Base-by-base conservation (phyloP, 2,797 vertebrate species). In the Eospalax fontanierii region DNA sequence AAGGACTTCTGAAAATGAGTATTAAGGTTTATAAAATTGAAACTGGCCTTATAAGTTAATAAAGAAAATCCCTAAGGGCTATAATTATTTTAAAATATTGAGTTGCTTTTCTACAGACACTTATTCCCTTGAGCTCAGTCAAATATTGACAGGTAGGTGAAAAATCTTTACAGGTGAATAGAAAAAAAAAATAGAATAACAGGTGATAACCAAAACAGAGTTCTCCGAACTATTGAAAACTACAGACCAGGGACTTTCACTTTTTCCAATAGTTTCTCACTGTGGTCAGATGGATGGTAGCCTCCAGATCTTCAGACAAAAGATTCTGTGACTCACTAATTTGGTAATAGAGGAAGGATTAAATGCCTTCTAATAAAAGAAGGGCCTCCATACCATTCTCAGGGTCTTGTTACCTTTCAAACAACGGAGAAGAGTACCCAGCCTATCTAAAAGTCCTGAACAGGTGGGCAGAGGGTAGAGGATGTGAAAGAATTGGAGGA, bases 11-110 rank as follows among this genome's bases (percentile, higher is more conserved):
- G 46, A 94, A 93, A 95, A 93, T 73, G 21, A 38, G 8, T 35
- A 68, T 94, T 75, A 33, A 91, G 78, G 15, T 85, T 92, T 84
- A 71, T 87, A 94, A 91, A 86, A 80, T 81, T 12, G 92, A 50
- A 15, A 85, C 3, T 79, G 2, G 7, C 4, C 10, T 87, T 90
- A 57, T 46, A 65, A 35, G 5, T 79, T 90, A 74, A 66, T 75
- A 87, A 92, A 78, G 7, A 0, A 61, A 91, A 90, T 86, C 16
- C 33, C 19, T 61, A 26, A 71, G 33, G 85, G 6, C 43, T 83
- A 30, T 19, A 79, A 83, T 76, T 83, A n/a, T 40, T 83, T 35
- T 87, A 87, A 87, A 89, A 76, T 75, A 82, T 80, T 89, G n/a
- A 93, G 71, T 12, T 80, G 1, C 19, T 76, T 88, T 82, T 83